Evolutionary conservation across 53 echinoderm and acorn worm species (phyloP), one percentile per base, ranked within the genome.

Genomic region (Patiria pectinifera): DNA sequence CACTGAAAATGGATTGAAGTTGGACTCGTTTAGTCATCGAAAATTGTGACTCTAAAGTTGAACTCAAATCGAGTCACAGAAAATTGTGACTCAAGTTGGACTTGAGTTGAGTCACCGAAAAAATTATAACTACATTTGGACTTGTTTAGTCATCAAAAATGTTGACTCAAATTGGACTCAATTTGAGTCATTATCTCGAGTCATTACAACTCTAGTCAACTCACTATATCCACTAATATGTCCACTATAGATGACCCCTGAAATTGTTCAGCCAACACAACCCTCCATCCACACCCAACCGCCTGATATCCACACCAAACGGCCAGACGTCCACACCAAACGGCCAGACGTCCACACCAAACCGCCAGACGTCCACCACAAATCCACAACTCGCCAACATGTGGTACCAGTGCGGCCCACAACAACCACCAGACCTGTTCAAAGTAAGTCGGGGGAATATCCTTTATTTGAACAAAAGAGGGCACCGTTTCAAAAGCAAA

Each of bases 201-300:
- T 53, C 8, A 53, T 8, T 53, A 53, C 53, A 53, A 53, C 53
- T 53, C 53, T 53, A 0, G 6, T 53, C 5, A 53, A 53, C 5
- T 18, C n/a, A 69, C 69, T 48, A 0, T 84, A 71, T 46, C 22
- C 86, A 71, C 71, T 24, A 24, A 58, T 74, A 13, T 18, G 15
- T 75, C 69, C 86, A 49, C 86, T 4, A 49, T 25, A 72, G 86
- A 48, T 86, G 6, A 86, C 86, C 86, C 74, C 72, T 35, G 63
- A 9, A 19, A 66, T 26, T 72, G 71, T 13, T 11, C 53, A 12
- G 45, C 47, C 47, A 22, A 49, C 74, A 13, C 72, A 47, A 2
- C 14, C 75, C 10, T 22, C 74, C 8, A 6, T 74, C 25, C 48
- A 71, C 86, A 69, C 85, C 70, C 46, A 71, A 46, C 71, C 86